These are phyloP conservation scores for Caenorhabditis sp. DNA, from an alignment of 2,888 invertebrate species.

Conservation along the genomic window DNA sequence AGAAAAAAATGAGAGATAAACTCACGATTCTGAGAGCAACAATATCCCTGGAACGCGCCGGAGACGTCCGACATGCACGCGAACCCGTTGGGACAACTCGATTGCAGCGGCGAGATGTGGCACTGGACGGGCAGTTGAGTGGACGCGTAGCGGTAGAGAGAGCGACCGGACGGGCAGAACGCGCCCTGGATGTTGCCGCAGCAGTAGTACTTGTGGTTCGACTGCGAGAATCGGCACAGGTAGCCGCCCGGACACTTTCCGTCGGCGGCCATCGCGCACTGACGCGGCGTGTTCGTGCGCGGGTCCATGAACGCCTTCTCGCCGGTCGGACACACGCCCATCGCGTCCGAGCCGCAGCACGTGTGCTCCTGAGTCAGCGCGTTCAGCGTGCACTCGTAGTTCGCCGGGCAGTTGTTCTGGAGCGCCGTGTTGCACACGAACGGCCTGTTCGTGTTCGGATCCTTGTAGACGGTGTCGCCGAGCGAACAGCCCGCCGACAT, in stretches of 20 bases:
- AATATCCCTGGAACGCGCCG: slow-evolving; percentile 67
- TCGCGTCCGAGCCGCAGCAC: slow-evolving; percentile 64
- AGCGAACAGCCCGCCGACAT: slow-evolving; percentile 63
- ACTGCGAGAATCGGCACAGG: slow-evolving; percentile 65
- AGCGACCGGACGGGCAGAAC: slow-evolving; percentile 64
- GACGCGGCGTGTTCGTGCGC: slow-evolving; percentile 60
- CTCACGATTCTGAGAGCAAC: slow-evolving; percentile 67
- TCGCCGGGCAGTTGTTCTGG: slow-evolving; percentile 65
- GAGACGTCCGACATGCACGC: slow-evolving; percentile 64
- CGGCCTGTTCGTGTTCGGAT: slow-evolving; percentile 65
- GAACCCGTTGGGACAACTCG: slow-evolving; percentile 63
- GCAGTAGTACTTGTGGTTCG: slow-evolving; percentile 67
- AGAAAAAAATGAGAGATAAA: not conserved
- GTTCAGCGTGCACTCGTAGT: slow-evolving; percentile 64
- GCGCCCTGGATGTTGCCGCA: slow-evolving; percentile 65
- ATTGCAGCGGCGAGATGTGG: slow-evolving; percentile 56
- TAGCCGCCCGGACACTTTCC: slow-evolving; percentile 65
- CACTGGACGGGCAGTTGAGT: slow-evolving; percentile 66
- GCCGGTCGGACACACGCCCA: slow-evolving; percentile 67
- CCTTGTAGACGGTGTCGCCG: slow-evolving; percentile 68
- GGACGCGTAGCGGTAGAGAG: slow-evolving; percentile 64
- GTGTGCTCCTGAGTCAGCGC: slow-evolving; percentile 62
- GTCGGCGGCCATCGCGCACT: slow-evolving; percentile 69
- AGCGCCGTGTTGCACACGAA: slow-evolving; percentile 66
- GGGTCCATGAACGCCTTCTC: slow-evolving; percentile 71